phyloP scores from a whole-genome alignment of 2,888 invertebrate species.

The Slavum lentiscoides region DNA sequence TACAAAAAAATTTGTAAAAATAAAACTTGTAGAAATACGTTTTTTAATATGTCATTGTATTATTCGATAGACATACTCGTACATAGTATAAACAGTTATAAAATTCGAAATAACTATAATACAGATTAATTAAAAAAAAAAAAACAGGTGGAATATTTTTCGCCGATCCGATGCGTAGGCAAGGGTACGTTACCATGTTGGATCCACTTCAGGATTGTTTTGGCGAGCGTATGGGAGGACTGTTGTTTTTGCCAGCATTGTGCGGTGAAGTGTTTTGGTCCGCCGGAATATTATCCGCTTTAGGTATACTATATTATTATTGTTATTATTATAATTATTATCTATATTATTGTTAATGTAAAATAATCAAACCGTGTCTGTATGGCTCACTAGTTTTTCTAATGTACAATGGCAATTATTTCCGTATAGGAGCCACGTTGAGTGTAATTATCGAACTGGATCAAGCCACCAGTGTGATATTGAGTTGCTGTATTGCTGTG shows the following conservation, averaged over 20 bases:
- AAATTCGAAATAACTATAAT: not conserved
- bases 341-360: too few relatives aligned
- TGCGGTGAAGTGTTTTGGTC: slow-evolving; percentile 99
- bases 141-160: slow-evolving; percentile 89
- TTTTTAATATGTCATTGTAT: too few relatives aligned
- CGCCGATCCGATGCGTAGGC: slow-evolving; percentile 95
- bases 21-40: too few relatives aligned
- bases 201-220: slow-evolving; percentile 96
- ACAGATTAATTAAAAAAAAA: not conserved
- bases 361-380: too few relatives aligned
- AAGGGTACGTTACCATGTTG: slow-evolving; percentile 98
- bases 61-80: too few relatives aligned
- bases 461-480: slow-evolving; percentile 87
- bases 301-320: slow-evolving; percentile 66
- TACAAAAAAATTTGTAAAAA: too few relatives aligned
- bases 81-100: too few relatives aligned
- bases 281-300: slow-evolving; percentile 93
- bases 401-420: not conserved
- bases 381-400: too few relatives aligned
- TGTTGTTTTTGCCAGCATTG: slow-evolving; percentile 92
- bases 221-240: slow-evolving; percentile 95
- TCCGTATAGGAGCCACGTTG: slow-evolving; percentile 81
- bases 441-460: slow-evolving; percentile 97
- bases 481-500: slow-evolving; percentile 94
- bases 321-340: not conserved